phyloP scores from a whole-genome alignment of 2,113 vertebrate genomes.

The Nestor notabilis region DNA sequence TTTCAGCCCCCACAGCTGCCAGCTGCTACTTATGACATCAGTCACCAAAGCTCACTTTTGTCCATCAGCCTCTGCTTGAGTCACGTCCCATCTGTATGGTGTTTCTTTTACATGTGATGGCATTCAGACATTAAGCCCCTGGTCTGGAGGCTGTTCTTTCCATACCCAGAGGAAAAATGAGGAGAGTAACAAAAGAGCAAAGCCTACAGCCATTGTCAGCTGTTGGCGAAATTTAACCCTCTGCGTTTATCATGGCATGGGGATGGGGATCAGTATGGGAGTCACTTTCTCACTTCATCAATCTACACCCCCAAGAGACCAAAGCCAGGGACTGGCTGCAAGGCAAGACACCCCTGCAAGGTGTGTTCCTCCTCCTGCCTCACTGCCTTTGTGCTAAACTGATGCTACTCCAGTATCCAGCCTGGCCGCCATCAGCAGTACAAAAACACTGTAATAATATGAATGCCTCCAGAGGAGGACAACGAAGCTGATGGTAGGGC shows the following conservation, averaged over 20 bases:
- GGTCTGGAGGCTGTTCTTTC: background rate
- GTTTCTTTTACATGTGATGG: background rate
- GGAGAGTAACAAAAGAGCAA: background rate
- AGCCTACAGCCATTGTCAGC: background rate
- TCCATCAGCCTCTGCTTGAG: background rate
- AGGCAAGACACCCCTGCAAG: background rate
- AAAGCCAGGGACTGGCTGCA: background rate
- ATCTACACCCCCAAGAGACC: background rate
- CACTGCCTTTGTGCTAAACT: background rate
- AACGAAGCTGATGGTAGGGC: background rate
- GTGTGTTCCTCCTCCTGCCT: rapidly evolving
- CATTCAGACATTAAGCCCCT: background rate
- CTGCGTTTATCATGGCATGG: rapidly evolving
- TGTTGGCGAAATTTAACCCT: background rate
- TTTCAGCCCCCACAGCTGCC: background rate
- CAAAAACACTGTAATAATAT: background rate
- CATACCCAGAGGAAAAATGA: background rate
- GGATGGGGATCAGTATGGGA: background rate
- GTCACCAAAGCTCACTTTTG: background rate
- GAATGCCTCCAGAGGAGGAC: background rate
- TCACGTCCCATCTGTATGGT: background rate
- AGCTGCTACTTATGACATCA: background rate
- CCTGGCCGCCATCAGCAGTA: background rate
- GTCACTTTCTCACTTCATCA: background rate
- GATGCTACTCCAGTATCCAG: background rate